Percentiles rank a stretch among this genome's conserved stretches.
These are phyloP conservation scores for Asobara japonica DNA, from an alignment of 1,140 invertebrate species.

Conservation along the genomic window DNA sequence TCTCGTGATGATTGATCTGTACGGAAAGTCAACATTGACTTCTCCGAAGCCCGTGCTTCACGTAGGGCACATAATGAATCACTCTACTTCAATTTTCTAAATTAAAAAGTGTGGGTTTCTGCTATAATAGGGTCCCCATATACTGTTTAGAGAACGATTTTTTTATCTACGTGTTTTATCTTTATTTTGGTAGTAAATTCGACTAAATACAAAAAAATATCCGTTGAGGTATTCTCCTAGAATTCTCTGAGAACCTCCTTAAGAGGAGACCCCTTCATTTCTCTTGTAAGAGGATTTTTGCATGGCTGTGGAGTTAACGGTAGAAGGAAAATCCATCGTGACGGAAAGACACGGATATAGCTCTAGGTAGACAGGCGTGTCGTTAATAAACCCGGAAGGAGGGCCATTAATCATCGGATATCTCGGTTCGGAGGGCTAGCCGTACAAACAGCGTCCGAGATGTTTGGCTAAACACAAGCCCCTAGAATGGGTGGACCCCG, in stretches of 20 bases:
- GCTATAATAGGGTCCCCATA: too few species aligned
- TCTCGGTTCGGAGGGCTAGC: slow-evolving; percentile 41
- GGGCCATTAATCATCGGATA: slow-evolving; percentile 57
- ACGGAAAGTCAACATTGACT: neutral
- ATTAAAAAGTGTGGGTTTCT: neutral
- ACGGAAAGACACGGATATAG: slow-evolving; percentile 34
- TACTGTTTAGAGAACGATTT: too few species aligned
- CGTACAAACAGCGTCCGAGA: slow-evolving; percentile 50
- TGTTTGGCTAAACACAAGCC: slow-evolving; percentile 49
- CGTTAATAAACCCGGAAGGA: slow-evolving; percentile 57
- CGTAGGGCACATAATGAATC: neutral
- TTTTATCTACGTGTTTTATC: too few species aligned
- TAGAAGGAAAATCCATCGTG: slow-evolving; percentile 20
- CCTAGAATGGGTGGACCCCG: neutral
- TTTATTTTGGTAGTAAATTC: too few species aligned
- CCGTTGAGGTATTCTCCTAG: too few species aligned
- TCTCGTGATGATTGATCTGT: neutral
- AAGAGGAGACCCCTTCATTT: too few species aligned
- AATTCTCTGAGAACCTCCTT: too few species aligned
- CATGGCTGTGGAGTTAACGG: slow-evolving; percentile 12
- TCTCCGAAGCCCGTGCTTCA: neutral
- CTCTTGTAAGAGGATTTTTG: too few species aligned
- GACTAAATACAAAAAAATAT: too few species aligned
- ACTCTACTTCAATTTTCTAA: neutral
- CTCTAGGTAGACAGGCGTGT: slow-evolving; percentile 29